Conservation (phyloP, 2,797 vertebrate genomes). For the Jordanella pulchra region DNA sequence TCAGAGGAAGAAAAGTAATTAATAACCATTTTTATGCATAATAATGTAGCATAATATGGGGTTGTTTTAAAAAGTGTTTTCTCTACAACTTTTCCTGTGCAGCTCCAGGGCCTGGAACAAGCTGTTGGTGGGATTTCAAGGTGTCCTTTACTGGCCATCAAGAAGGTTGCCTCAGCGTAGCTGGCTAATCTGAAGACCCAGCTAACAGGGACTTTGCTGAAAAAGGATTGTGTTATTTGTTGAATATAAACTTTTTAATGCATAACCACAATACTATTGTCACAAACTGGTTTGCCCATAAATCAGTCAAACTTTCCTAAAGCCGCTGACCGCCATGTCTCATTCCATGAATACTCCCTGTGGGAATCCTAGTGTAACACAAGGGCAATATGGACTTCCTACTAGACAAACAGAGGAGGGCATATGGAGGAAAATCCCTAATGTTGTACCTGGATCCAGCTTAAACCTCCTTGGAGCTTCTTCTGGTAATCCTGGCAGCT, state of each 20-base stretch:
- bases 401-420: conserved; percentile 24
- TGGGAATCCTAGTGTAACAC: conserved; percentile 34
- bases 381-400: conserved; percentile 35
- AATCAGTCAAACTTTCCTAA: conserved; percentile 78
- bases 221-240: conserved; percentile 55
- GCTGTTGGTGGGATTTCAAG: conserved; percentile 52
- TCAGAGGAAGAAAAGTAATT: no score
- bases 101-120: conserved; percentile 22
- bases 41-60: no score
- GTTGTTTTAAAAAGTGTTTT: no score
- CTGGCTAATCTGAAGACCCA: conserved; percentile 84
- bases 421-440: conserved; percentile 3
- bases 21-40: no score
- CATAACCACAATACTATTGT: conserved; percentile 5
- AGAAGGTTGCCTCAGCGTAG: conserved; percentile 76
- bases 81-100: conserved; percentile 7
- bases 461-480: conserved; percentile 30
- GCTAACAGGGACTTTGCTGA: conserved; percentile 54
- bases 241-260: conserved; percentile 5
- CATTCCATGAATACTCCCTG: conserved; percentile 79
- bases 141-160: conserved; percentile 36
- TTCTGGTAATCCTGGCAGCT: background rate
- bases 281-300: conserved; percentile 46
- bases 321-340: conserved; percentile 78
- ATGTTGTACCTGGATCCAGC: conserved; percentile 53